These are phyloP conservation scores for Anarhynchus alexandrinus DNA, from an alignment of 2,113 vertebrate species.

Conservation along the genomic window DNA sequence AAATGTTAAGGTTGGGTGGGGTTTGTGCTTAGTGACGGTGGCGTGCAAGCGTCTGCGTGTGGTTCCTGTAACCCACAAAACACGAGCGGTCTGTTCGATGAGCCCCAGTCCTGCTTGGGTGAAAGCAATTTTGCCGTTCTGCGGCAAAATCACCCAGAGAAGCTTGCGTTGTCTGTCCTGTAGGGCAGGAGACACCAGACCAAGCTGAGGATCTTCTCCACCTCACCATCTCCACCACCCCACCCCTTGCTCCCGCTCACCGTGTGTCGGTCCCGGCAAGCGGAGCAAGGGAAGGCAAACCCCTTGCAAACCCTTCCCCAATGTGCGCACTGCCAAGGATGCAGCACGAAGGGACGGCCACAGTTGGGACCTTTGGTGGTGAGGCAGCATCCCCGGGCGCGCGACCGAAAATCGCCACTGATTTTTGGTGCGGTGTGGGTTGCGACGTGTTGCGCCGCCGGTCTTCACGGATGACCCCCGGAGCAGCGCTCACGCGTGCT, in stretches of 20 bases:
- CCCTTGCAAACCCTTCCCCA: no score
- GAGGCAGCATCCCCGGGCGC: accelerated
- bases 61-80: neutral
- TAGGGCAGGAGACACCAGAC: no score
- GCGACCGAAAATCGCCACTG: accelerated
- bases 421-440: neutral
- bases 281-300: neutral
- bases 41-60: accelerated
- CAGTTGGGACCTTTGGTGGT: neutral
- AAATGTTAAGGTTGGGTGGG: neutral
- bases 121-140: neutral
- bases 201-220: neutral
- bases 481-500: neutral
- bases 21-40: neutral
- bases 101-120: neutral
- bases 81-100: accelerated
- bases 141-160: neutral
- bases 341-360: accelerated
- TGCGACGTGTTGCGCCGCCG: neutral
- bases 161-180: neutral
- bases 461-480: neutral
- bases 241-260: neutral
- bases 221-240: accelerated
- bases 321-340: accelerated
- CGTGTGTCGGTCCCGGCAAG: no score